Evolutionary conservation across 2,888 invertebrate species (phyloP), one percentile per base, ranked within the genome.

Genomic region (Lepidocyrtoides sp.): DNA sequence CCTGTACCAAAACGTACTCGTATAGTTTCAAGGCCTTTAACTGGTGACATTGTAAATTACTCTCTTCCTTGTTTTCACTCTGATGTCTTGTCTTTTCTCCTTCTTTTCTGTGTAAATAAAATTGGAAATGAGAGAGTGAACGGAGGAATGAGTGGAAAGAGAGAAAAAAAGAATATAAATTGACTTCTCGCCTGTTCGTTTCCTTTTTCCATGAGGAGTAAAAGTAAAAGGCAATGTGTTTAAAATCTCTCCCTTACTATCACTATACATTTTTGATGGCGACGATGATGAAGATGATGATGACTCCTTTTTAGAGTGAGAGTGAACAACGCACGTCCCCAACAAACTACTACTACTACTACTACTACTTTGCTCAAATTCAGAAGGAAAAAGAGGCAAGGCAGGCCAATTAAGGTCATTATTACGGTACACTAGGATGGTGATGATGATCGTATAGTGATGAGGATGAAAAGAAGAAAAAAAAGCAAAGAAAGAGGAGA

Each of bases 331-430:
- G 32, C 66, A 26, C 23, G 2, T 60, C 26, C 26, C 26, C 51
- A 51, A 51, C 51, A n/a, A 10, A 14, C 51, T 51, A n/a, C n/a
- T n/a, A n/a, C n/a, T n/a, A n/a, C n/a, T n/a, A n/a, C n/a, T n/a
- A n/a, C n/a, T n/a, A n/a, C n/a, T n/a, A n/a, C n/a, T n/a, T n/a
- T n/a, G n/a, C n/a, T n/a, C n/a, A n/a, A n/a, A n/a, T n/a, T n/a
- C n/a, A 57, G 2, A 23, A 26, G 1, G 60, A 32, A 36, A 66
- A 66, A 29, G 57, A 75, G 41, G 48, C 41, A 44, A 75, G 75
- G 44, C 41, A 32, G 57, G 86, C 77, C 86, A 86, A 86, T 86
- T 86, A 86, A 86, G 86, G 77, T 86, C 86, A 86, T 86, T 77
- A 77, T 86, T 54, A 48, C 44, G 8, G 75, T 75, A 75, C 75